Conservation (phyloP, 2,113 vertebrate genomes). For the Ptychochromis oligacanthus region DNA sequence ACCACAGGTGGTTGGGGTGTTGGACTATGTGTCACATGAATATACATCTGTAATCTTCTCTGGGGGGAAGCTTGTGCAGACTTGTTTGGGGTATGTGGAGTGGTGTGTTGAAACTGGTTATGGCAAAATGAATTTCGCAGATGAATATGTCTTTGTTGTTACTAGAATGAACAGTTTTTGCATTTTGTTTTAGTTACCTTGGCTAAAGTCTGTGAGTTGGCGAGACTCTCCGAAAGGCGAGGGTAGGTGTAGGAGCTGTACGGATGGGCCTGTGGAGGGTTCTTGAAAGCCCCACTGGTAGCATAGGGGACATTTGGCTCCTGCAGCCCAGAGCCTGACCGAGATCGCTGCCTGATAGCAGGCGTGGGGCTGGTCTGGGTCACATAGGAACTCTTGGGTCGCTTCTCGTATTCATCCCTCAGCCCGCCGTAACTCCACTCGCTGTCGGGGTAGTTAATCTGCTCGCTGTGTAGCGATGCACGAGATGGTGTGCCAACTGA, state of each 20-base stretch:
- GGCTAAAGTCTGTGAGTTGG: slow-evolving; percentile 82
- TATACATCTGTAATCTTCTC: not conserved
- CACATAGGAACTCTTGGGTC: slow-evolving; percentile 94
- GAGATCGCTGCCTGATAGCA: slow-evolving; percentile 91
- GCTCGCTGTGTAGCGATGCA: slow-evolving; percentile 87
- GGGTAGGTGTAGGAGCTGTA: slow-evolving; percentile 99
- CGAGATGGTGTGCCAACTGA: slow-evolving; percentile 86
- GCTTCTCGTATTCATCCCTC: slow-evolving; percentile 90
- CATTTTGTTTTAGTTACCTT: slow-evolving; percentile 84
- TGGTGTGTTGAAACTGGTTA: not conserved
- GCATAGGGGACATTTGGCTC: slow-evolving; percentile 90
- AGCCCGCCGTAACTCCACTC: slow-evolving; percentile 86
- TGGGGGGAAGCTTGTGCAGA: slow-evolving; percentile 5
- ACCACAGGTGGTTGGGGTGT: slow-evolving; percentile 6
- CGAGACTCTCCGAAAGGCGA: slow-evolving; percentile 89
- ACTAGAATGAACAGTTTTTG: not conserved
- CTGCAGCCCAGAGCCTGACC: slow-evolving; percentile 95
- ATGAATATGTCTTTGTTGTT: not conserved
- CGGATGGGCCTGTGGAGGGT: slow-evolving; percentile 88
- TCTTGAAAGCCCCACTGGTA: slow-evolving; percentile 87
- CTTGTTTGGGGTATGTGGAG: not conserved
- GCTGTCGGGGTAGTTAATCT: slow-evolving; percentile 86
- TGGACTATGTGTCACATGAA: not conserved
- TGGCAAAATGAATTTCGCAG: not conserved
- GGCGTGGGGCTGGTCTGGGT: slow-evolving; percentile 92